A percentile compares a stretch with the other conserved stretches of the same genome.
phyloP scores from a whole-genome alignment of 2,113 vertebrate genomes.

The Perca fluviatilis region DNA sequence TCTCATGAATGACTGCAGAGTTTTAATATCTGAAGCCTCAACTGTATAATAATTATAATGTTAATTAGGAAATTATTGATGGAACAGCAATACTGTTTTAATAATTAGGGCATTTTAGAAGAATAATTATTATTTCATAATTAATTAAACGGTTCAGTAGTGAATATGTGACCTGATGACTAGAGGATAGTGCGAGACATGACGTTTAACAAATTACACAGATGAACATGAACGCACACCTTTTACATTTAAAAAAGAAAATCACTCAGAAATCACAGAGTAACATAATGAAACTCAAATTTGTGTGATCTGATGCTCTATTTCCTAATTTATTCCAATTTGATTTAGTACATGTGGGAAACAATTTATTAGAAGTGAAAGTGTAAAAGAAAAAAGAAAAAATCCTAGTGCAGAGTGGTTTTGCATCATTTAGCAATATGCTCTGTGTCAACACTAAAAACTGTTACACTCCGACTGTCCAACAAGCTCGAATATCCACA shows the following conservation, averaged over 20 bases:
- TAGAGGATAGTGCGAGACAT: background rate
- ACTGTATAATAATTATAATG: slow-evolving; percentile 58
- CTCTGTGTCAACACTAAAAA: slow-evolving; percentile 29
- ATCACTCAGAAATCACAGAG: background rate
- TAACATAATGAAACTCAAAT: background rate
- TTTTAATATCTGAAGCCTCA: slow-evolving; percentile 20
- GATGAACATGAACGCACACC: slow-evolving; percentile 23
- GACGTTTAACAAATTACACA: slow-evolving; percentile 37
- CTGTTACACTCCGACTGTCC: slow-evolving; percentile 25
- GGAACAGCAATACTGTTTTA: slow-evolving; percentile 52
- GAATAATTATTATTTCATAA: slow-evolving; percentile 70
- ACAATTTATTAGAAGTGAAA: background rate
- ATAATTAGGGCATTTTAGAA: slow-evolving; percentile 70
- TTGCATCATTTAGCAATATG: background rate
- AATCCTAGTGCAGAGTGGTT: background rate
- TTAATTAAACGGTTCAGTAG: slow-evolving; percentile 58
- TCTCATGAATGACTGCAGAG: slow-evolving; percentile 27
- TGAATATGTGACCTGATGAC: slow-evolving; percentile 42
- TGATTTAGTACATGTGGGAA: background rate
- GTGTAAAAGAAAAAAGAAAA: background rate
- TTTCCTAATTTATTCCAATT: background rate
- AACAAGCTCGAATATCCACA: slow-evolving; percentile 30
- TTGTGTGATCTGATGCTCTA: background rate
- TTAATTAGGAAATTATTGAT: slow-evolving; percentile 69
- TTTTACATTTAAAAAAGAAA: slow-evolving; percentile 3